These are phyloP conservation scores for Micropoecilia bifurca DNA, from an alignment of 2,797 vertebrate species.

Conservation along the genomic window DNA sequence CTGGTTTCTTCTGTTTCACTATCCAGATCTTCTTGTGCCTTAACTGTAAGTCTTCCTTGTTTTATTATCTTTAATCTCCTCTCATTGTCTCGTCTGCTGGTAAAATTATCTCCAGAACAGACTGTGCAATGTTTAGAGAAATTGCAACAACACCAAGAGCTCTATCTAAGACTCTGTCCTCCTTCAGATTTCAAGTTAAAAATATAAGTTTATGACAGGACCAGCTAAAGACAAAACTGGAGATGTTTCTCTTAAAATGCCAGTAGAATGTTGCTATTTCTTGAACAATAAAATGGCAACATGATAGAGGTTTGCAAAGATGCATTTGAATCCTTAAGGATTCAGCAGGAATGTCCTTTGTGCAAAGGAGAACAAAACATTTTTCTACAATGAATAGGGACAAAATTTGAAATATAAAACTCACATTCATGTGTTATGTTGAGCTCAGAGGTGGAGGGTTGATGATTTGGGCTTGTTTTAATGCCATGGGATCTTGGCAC, in stretches of 20 bases:
- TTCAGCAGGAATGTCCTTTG: background rate
- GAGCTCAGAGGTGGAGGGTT: background rate
- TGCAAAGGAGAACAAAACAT: background rate
- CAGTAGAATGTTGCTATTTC: background rate
- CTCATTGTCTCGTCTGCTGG: background rate
- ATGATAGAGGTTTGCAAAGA: background rate
- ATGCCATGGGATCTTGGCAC: too few relatives aligned
- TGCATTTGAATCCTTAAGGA: background rate
- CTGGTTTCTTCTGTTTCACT: background rate
- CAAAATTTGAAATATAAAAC: background rate
- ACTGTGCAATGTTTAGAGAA: background rate
- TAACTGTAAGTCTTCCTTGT: background rate
- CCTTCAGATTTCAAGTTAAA: background rate
- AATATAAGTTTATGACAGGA: background rate
- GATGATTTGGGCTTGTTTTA: background rate
- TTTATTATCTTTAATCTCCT: background rate
- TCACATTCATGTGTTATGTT: background rate
- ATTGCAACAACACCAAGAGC: background rate
- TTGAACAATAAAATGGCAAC: background rate
- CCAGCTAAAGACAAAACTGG: background rate
- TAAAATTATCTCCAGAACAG: background rate
- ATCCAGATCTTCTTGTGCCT: background rate
- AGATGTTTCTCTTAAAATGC: background rate
- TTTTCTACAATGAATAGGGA: background rate
- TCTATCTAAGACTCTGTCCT: background rate